Evolutionary conservation across 1,140 invertebrate species (phyloP).

Genomic region (Lasioglossum baleicum): DNA sequence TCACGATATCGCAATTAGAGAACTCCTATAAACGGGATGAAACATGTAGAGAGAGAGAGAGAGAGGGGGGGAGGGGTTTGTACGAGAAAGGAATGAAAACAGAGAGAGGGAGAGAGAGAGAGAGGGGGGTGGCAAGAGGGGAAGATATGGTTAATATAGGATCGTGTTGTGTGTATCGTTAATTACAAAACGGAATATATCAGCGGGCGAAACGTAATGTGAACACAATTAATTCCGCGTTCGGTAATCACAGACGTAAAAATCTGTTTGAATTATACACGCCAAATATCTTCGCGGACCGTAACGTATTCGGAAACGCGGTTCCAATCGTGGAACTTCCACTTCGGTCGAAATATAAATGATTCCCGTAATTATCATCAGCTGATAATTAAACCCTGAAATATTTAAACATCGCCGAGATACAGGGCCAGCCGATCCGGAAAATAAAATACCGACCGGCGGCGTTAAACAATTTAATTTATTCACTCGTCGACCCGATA

Average conservation of each 20-base stretch:
- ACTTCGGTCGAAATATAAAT: background rate
- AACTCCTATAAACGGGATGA: constrained; percentile 31
- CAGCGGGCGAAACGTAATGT: background rate
- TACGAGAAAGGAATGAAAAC: background rate
- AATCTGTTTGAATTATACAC: constrained; percentile 21
- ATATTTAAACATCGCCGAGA: background rate
- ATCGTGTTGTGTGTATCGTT: constrained; percentile 15
- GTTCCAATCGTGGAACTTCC: background rate
- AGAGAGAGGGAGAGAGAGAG: background rate
- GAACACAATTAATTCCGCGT: constrained; percentile 14
- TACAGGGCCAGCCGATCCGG: background rate
- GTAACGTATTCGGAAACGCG: background rate
- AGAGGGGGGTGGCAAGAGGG: background rate
- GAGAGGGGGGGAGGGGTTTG: constrained; percentile 4
- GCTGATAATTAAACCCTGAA: constrained; percentile 25
- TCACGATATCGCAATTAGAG: constrained; percentile 57
- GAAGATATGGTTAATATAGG: constrained; percentile 31
- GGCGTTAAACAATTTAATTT: background rate
- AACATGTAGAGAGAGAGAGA: background rate
- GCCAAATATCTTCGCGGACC: background rate
- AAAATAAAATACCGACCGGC: background rate
- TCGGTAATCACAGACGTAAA: constrained; percentile 6
- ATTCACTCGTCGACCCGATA: background rate
- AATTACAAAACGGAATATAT: constrained; percentile 19
- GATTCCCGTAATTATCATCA: constrained; percentile 8